A percentile compares a stretch with the other conserved stretches of the same genome.
Evolutionary conservation across 1,140 invertebrate genomes (phyloP).

Genomic region (Philaenus spumarius): DNA sequence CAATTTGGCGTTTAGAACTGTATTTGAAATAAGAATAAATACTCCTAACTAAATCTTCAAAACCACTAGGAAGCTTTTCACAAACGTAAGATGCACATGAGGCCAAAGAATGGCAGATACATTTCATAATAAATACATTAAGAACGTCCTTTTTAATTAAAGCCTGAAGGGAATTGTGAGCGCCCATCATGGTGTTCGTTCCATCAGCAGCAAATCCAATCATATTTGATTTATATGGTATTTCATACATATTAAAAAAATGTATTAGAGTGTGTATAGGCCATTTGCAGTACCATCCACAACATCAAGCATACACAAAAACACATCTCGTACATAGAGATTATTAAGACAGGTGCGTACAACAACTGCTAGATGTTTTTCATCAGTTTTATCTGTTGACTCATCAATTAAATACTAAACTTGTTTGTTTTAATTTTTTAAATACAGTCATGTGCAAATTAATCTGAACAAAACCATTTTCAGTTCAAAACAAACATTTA

Average conservation of each 20-base stretch:
- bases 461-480: too few species aligned
- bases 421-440: too few species aligned
- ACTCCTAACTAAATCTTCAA: conserved; percentile 17
- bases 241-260: not conserved
- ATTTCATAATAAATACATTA: conserved; percentile 22
- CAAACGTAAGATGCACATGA: conserved; percentile 20
- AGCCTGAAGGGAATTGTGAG: conserved; percentile 17
- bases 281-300: too few species aligned
- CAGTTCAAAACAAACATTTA: too few species aligned
- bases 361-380: too few species aligned
- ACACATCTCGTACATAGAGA: too few species aligned
- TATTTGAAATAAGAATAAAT: conserved; percentile 18
- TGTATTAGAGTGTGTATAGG: too few species aligned
- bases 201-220: conserved; percentile 24
- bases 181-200: conserved; percentile 25
- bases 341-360: too few species aligned
- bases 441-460: too few species aligned
- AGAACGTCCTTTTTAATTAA: conserved; percentile 15
- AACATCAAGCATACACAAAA: too few species aligned
- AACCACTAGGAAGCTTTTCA: conserved; percentile 5
- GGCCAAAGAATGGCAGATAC: conserved; percentile 25
- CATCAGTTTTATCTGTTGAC: too few species aligned
- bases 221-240: conserved; percentile 3
- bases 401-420: too few species aligned
- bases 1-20: conserved; percentile 18